Conservation (phyloP, 2,888 invertebrate species). For the Sesia apiformis region DNA sequence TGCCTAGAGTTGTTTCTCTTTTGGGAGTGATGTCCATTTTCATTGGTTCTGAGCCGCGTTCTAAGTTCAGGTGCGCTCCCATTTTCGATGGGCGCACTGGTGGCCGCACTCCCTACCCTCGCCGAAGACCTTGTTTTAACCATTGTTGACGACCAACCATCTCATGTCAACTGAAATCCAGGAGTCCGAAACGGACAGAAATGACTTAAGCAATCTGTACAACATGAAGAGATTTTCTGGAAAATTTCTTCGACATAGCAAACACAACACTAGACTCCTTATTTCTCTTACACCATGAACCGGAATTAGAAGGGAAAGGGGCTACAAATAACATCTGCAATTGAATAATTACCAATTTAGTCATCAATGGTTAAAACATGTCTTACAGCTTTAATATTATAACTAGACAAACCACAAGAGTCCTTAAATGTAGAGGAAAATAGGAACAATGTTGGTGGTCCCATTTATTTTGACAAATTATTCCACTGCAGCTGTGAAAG, state of each 20-base stretch:
- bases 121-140: conserved; percentile 75
- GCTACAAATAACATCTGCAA: conserved; percentile 59
- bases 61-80: conserved; percentile 62
- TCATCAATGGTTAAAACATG: conserved; percentile 75
- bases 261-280: conserved; percentile 37
- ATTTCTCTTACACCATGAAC: conserved; percentile 60
- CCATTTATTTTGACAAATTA: conserved; percentile 50
- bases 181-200: conserved; percentile 64
- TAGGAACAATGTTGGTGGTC: conserved; percentile 51
- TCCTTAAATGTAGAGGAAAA: conserved; percentile 37
- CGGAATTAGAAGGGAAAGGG: conserved; percentile 36
- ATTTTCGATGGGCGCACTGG: conserved; percentile 58
- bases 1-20: conserved; percentile 59
- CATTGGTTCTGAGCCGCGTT: conserved; percentile 55
- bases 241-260: conserved; percentile 57
- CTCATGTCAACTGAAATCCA: conserved; percentile 73
- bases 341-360: conserved; percentile 64
- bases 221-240: conserved; percentile 49
- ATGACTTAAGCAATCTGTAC: conserved; percentile 37
- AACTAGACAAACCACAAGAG: conserved; percentile 45
- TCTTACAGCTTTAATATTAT: conserved; percentile 60
- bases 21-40: conserved; percentile 60
- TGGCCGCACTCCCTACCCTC: conserved; percentile 60
- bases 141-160: conserved; percentile 71
- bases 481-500: conserved; percentile 71